phyloP scores from a whole-genome alignment of 2,888 invertebrate genomes.

The Aplocera efformata region DNA sequence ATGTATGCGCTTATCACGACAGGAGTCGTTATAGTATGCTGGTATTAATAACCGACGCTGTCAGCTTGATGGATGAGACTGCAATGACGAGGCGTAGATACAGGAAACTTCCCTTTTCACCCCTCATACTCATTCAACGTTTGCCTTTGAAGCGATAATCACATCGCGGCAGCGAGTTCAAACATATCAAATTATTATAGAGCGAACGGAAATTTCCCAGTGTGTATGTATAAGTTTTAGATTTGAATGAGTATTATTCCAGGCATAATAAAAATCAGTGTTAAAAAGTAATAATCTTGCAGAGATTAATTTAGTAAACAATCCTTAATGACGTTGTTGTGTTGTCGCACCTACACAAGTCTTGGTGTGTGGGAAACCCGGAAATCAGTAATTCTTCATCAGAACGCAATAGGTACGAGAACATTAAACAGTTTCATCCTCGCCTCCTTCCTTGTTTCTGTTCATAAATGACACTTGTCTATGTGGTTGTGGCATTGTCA shows the following conservation, averaged over 20 bases:
- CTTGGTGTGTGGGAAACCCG: slow-evolving; percentile 42
- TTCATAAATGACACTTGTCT: slow-evolving; percentile 35
- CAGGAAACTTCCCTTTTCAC: slow-evolving; percentile 40
- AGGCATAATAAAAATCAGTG: not conserved
- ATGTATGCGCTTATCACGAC: slow-evolving; percentile 43
- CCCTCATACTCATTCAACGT: slow-evolving; percentile 26
- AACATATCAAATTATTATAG: too few species aligned
- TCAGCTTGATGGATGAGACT: slow-evolving; percentile 66
- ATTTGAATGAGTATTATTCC: slow-evolving; percentile 12
- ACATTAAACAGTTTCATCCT: slow-evolving; percentile 15
- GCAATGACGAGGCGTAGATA: slow-evolving; percentile 60
- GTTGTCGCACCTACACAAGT: slow-evolving; percentile 36
- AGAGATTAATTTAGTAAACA: slow-evolving; percentile 14
- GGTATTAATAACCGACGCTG: slow-evolving; percentile 65
- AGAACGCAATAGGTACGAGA: slow-evolving; percentile 17
- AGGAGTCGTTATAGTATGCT: slow-evolving; percentile 36
- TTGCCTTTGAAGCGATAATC: slow-evolving; percentile 17
- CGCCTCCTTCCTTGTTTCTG: slow-evolving; percentile 21
- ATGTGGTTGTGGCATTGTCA: slow-evolving; percentile 32
- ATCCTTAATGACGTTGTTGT: slow-evolving; percentile 10
- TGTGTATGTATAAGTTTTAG: slow-evolving; percentile 1
- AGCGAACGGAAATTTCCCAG: too few species aligned
- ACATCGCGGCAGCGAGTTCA: slow-evolving; percentile 5
- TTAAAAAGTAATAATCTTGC: too few species aligned
- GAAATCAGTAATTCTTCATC: slow-evolving; percentile 38